A percentile compares a stretch with the other conserved stretches of the same genome.
These are phyloP conservation scores for Diplodus puntazzo DNA, from an alignment of 2,797 vertebrate genomes.

Conservation along the genomic window DNA sequence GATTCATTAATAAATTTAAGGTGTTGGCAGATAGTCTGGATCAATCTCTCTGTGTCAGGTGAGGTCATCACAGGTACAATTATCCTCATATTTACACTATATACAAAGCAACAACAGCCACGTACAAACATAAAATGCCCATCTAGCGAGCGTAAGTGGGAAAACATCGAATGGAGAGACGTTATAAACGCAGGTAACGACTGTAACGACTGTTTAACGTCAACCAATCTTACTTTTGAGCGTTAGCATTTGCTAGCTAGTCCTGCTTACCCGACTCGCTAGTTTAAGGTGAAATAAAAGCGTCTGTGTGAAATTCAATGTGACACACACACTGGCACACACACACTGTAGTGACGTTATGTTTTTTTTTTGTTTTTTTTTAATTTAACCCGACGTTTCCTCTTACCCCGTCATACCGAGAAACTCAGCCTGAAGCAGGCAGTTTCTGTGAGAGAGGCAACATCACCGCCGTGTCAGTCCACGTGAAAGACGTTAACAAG, in stretches of 20 bases:
- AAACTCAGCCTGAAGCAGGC: constrained; percentile 64
- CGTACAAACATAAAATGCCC: no score
- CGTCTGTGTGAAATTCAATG: background rate
- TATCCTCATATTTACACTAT: background rate
- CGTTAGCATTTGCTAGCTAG: constrained; percentile 11
- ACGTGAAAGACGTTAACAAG: background rate
- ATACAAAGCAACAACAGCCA: background rate
- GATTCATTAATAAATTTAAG: no score
- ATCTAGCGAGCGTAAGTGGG: background rate
- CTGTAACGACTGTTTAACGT: background rate
- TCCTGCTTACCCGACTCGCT: background rate
- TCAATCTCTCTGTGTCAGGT: background rate
- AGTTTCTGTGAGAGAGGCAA: constrained; percentile 24
- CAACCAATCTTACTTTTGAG: background rate
- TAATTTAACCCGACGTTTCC: constrained; percentile 32
- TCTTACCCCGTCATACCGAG: constrained; percentile 66
- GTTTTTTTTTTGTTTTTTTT: background rate
- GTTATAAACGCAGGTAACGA: background rate
- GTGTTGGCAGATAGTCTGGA: no score
- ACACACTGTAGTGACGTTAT: background rate
- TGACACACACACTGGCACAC: background rate
- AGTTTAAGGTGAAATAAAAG: rapidly evolving
- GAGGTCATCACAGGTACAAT: background rate
- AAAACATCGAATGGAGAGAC: background rate
- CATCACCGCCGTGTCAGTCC: constrained; percentile 55